Base-by-base conservation (phyloP, 2,797 vertebrate genomes). In the Enteromius fasciolatus region DNA sequence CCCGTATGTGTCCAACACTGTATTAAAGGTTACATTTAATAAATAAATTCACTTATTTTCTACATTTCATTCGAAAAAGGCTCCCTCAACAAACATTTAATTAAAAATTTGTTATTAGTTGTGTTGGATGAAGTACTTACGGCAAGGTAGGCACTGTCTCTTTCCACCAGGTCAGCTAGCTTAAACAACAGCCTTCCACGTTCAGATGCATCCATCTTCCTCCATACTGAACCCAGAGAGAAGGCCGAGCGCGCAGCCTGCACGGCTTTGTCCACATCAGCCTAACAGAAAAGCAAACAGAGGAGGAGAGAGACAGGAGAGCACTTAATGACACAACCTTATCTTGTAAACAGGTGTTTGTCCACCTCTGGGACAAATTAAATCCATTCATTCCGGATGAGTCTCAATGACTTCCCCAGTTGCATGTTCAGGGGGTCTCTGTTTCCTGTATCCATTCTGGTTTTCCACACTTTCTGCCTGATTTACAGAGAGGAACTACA, bases 171-270 rank as follows among this genome's bases (percentile, higher is more conserved):
- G 90, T 99, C 97, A 1, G 98, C 98, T 72, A 99, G 93, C 84
- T 97, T 99, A 83, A 96, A 95, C 89, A 99, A 84, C 75, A 99
- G 95, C n/a, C 94, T 94, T 4, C 98, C 98, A 80, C 98, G 94
- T 80, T 99, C 97, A 0, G 97, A 99, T 0, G 97, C 97, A 11
- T 99, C 98, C 97, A 98, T 98, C 87, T 93, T 95, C 86, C 98
- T 93, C 98, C 98, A 99, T 0, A 96, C 96, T 0, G 98, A 99
- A 2, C 98, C 97, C 3, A 97, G 91, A 68, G 97, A 95, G 87
- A 98, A 99, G 48, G 98, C 98, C 0, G 96, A 94, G 15, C 96
- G 96, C 64, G 98, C 98, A 0, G 98, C 97, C 90, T 95, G 95
- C 85, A 98, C 98, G 0, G 98, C 98, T 90, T 98, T 99, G 90